Evolutionary conservation across 2,113 vertebrate species (phyloP), one percentile per base, ranked within the genome.

Genomic region (Lota lota): DNA sequence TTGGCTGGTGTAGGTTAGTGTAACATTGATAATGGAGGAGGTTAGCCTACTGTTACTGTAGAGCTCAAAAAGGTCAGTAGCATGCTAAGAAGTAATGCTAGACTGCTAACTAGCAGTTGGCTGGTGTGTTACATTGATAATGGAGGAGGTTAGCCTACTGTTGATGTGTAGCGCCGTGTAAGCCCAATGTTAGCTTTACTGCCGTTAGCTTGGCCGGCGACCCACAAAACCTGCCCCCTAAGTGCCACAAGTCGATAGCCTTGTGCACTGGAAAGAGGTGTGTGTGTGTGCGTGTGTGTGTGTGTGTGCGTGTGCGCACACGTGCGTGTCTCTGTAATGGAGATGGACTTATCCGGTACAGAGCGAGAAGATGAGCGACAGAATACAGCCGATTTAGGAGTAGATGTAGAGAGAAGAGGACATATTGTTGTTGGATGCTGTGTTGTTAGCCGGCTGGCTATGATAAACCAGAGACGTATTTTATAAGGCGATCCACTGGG

Each of bases 251-350:
- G 68, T 74, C 58, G 24, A 83, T 77, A 69, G 69, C 50, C 72
- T 84, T 70, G 67, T 79, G 78, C 18, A 10, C 61, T 75, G 70
- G 77, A 68, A 69, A 75, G 67, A 75, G 40, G 77, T 24, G 20
- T 47, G 47, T 69, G 58, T 60, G 21, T 10, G 19, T 21, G 19
- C 21, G 20, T 61, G 59, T 61, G 21, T 36, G 61, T 63, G 61
- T 63, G 61, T 63, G 61, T 4, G 56, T 50, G 57, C 63, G 36
- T 68, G 67, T 12, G 60, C n/a, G 60, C 57, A 53, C 4, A n/a
- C n/a, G 18, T 58, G n/a, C n/a, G n/a, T 5, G 56, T 18, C 4
- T 18, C 16, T 4, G 56, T 20, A 19, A 47, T 47, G 40, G 40
- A 47, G 40, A 47, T 11, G 1, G 40, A 47, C 40, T 47, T 47